phyloP scores from a whole-genome alignment of 2,113 vertebrate species.

The Chlorocebus sabaeus region DNA sequence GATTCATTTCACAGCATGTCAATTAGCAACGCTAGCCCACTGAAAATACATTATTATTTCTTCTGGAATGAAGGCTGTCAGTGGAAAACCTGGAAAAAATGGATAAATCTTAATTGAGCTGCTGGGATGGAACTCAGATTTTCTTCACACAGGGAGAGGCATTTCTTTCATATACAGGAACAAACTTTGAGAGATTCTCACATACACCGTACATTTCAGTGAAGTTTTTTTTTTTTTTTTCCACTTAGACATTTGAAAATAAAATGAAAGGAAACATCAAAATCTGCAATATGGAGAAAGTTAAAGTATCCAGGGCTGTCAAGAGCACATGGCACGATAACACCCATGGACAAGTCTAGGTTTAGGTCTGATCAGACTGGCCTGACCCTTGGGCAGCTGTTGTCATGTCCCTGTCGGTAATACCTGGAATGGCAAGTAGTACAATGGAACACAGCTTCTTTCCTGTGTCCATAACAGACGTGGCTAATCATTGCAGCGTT shows the following conservation, averaged over 20 bases:
- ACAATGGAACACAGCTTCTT: no score
- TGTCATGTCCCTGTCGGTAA: not conserved
- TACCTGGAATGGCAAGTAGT: rapidly evolving
- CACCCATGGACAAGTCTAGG: not conserved
- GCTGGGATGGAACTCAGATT: not conserved
- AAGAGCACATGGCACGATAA: not conserved
- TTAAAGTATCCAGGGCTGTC: not conserved
- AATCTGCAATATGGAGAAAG: not conserved
- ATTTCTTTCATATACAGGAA: not conserved
- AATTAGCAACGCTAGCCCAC: not conserved
- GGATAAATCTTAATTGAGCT: not conserved
- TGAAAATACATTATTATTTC: not conserved
- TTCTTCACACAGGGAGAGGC: not conserved
- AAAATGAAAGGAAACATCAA: not conserved
- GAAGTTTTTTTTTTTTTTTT: not conserved
- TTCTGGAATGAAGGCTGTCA: not conserved
- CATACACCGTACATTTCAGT: not conserved
- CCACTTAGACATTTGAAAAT: not conserved
- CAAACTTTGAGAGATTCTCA: not conserved
- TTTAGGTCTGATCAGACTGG: not conserved
- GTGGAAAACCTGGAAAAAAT: not conserved
- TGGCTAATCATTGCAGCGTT: no score
- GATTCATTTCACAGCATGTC: not conserved
- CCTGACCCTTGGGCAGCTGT: not conserved
- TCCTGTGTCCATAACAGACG: not conserved